These are phyloP conservation scores for Dolichallabes microphthalmus DNA, from an alignment of 2,113 vertebrate genomes.

Conservation along the genomic window DNA sequence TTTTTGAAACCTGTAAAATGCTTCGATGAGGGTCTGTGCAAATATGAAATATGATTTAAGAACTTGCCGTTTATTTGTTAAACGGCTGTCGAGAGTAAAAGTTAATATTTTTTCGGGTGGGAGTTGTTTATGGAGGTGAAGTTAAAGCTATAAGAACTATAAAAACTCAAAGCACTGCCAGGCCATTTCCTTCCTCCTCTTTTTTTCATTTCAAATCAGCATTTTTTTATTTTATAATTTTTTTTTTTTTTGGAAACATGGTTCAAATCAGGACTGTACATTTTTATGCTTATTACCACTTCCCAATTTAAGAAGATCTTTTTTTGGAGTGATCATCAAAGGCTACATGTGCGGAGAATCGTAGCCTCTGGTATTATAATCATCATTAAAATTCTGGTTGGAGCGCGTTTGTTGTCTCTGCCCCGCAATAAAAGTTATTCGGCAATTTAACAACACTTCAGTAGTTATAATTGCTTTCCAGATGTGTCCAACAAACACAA, in stretches of 20 bases:
- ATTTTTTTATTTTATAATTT: neutral
- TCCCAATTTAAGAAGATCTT: neutral
- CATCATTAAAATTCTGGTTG: constrained; percentile 30
- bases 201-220: constrained; percentile 10
- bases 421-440: constrained; percentile 25
- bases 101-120: constrained; percentile 11
- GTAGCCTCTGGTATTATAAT: constrained; percentile 20
- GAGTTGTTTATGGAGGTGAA: constrained; percentile 36
- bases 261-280: constrained; percentile 22
- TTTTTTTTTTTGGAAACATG: neutral
- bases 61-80: constrained; percentile 26
- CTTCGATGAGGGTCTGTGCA: neutral
- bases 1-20: constrained; percentile 5
- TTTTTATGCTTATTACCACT: constrained; percentile 21
- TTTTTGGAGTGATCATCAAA: constrained; percentile 17
- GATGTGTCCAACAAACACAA: constrained; percentile 25
- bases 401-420: constrained; percentile 8
- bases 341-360: neutral
- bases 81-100: constrained; percentile 21
- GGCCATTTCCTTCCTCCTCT: constrained; percentile 30
- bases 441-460: neutral
- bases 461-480: constrained; percentile 30
- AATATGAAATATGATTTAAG: constrained; percentile 9
- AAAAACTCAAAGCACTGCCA: constrained; percentile 26
- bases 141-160: constrained; percentile 20